Conservation (phyloP, 2,797 vertebrate genomes). For the Lacerta bilineata region DNA sequence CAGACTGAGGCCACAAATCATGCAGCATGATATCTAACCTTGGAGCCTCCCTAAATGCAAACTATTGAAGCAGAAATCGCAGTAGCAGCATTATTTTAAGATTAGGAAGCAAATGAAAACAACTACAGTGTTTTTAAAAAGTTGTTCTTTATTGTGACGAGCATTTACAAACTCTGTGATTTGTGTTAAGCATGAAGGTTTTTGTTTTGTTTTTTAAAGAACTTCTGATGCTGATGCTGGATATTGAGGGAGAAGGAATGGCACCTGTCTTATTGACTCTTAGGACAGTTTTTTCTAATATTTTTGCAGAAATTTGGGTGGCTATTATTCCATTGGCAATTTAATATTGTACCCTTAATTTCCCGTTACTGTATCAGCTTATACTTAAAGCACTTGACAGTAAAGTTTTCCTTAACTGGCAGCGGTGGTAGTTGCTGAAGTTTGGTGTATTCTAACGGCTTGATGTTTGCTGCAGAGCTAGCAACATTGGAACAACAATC, state of each 20-base stretch:
- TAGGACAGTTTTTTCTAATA: not conserved
- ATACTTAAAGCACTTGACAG: too few relatives aligned
- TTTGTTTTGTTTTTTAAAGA: not conserved
- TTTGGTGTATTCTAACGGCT: too few relatives aligned
- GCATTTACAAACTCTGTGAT: not conserved
- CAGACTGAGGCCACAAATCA: not conserved
- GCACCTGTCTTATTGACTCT: rapidly evolving
- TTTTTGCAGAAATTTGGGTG: rapidly evolving
- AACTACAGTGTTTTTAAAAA: not conserved
- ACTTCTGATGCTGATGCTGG: not conserved
- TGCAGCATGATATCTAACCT: slow-evolving; percentile 1
- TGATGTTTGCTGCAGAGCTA: too few relatives aligned
- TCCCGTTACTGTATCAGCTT: rapidly evolving
- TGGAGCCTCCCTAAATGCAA: slow-evolving; percentile 12
- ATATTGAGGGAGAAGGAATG: not conserved
- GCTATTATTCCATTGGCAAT: not conserved
- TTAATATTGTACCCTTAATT: not conserved
- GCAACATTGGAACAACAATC: too few relatives aligned
- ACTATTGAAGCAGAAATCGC: slow-evolving; percentile 21
- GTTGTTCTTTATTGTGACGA: slow-evolving; percentile 13
- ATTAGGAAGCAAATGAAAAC: slow-evolving; percentile 33
- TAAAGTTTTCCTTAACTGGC: too few relatives aligned
- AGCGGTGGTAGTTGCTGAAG: too few relatives aligned
- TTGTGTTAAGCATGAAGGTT: slow-evolving; percentile 1
- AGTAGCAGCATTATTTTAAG: slow-evolving; percentile 23